Percentiles rank a stretch among this genome's conserved stretches.
Evolutionary conservation across 2,113 vertebrate genomes (phyloP).

Genomic region (Blennius ocellaris): DNA sequence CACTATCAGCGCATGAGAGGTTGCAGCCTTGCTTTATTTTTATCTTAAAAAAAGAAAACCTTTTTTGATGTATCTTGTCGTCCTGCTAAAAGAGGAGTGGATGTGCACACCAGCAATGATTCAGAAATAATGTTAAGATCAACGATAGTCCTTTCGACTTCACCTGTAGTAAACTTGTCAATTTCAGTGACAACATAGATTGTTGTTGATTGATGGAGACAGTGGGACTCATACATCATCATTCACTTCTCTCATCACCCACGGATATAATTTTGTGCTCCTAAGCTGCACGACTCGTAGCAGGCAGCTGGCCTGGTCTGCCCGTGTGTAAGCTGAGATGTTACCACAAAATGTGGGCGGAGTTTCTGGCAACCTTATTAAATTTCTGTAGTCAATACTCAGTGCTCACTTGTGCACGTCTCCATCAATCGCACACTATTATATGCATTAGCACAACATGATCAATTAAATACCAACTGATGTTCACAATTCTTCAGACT

Average conservation of each 20-base stretch:
- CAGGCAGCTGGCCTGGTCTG: conserved; percentile 9
- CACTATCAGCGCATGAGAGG: too few species aligned
- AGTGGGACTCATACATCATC: conserved; percentile 26
- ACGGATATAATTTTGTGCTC: conserved; percentile 31
- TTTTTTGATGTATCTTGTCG: too few species aligned
- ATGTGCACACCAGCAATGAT: too few species aligned
- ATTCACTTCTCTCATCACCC: conserved; percentile 22
- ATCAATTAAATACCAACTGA: background rate
- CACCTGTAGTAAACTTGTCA: background rate
- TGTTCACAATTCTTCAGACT: too few species aligned
- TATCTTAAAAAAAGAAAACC: too few species aligned
- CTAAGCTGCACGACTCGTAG: background rate
- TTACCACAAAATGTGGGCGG: background rate
- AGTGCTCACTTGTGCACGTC: background rate
- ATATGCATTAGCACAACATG: background rate
- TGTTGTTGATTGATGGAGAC: conserved; percentile 43
- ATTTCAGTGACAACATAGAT: conserved; percentile 13
- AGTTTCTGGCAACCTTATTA: conserved; percentile 1
- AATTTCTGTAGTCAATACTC: background rate
- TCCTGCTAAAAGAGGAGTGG: too few species aligned
- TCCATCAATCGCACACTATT: background rate
- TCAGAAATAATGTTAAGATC: too few species aligned
- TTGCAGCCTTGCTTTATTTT: too few species aligned
- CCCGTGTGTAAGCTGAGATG: conserved; percentile 4
- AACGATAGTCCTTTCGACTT: background rate